Base-by-base conservation (phyloP, 1,140 invertebrate species). In the Trichoplusia ni region DNA sequence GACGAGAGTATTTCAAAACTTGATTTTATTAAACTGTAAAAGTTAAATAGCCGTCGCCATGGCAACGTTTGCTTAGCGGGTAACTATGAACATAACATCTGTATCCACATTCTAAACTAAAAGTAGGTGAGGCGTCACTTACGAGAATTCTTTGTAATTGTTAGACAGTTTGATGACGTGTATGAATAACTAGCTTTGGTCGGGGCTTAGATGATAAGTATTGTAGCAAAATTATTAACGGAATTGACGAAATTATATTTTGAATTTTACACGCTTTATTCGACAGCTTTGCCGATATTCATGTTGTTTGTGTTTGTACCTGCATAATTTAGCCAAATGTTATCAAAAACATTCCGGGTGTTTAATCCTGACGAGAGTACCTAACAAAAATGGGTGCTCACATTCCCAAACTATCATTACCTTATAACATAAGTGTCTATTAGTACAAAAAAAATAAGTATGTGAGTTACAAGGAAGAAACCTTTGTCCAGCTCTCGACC, bases 121-220 rank as follows among this genome's bases (percentile, higher is more conserved):
- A 40, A 58, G 53, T 58, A 16, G 25, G 53, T 40, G 53, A 58
- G 25, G 14, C 29, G 56, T 59, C 4, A 46, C 11, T 44, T 19
- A 46, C 38, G 23, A 33, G 38, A 59, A 46, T 44, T 59, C 38
- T 46, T 59, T 59, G 56, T 46, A 59, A 46, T 31, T 46, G 27
- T 46, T 46, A 46, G 16, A 46, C 56, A 59, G 46, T 49, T 53
- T 58, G 37, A 6, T 54, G 33, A 27, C 46, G 27, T n/a, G 37
- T 35, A 37, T 21, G 18, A 23, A 53, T 37, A 29, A 31, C 7
- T 2, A 31, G 7, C 2, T 9, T 11, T 11, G 7, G 29, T 3
- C 2, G n/a, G n/a, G n/a, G n/a, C n/a, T n/a, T n/a, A n/a, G n/a
- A n/a, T n/a, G n/a, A n/a, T n/a, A n/a, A n/a, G n/a, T n/a, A n/a